Evolutionary conservation across 2,113 vertebrate genomes (phyloP).

Genomic region (Diadophis punctatus): DNA sequence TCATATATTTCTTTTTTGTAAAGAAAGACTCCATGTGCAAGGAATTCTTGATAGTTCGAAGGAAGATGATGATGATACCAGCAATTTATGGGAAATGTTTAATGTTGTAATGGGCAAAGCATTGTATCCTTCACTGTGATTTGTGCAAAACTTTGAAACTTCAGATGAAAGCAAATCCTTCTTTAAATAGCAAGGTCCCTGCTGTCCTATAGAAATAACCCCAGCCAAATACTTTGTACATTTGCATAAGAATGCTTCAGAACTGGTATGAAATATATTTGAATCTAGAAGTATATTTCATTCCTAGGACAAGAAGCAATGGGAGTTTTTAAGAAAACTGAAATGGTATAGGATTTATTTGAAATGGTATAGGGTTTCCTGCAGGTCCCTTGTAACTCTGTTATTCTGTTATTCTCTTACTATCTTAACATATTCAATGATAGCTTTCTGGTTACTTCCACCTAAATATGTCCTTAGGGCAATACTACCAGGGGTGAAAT

Average conservation of each 20-base stretch:
- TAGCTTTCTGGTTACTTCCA: not conserved
- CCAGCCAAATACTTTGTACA: not conserved
- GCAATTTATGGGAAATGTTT: not conserved
- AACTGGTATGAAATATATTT: not conserved
- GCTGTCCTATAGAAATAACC: not conserved
- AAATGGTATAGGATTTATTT: not conserved
- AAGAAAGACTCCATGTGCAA: not conserved
- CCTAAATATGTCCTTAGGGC: not conserved
- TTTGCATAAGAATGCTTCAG: not conserved
- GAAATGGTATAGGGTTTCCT: not conserved
- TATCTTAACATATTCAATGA: not conserved
- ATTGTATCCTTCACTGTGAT: not conserved
- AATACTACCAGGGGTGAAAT: not conserved
- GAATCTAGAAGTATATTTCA: not conserved
- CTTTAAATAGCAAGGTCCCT: not conserved
- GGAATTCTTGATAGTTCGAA: not conserved
- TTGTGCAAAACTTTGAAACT: not conserved
- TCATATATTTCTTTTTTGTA: not conserved
- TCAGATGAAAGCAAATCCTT: not conserved
- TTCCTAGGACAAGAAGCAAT: not conserved
- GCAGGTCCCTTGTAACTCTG: not conserved
- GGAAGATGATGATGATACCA: not conserved
- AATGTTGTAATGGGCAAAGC: not conserved
- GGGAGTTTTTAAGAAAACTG: not conserved
- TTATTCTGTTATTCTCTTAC: not conserved